Percentiles rank a stretch among this genome's conserved stretches.
Evolutionary conservation across 2,888 invertebrate species (phyloP).

Genomic region (Epiblema foenella): DNA sequence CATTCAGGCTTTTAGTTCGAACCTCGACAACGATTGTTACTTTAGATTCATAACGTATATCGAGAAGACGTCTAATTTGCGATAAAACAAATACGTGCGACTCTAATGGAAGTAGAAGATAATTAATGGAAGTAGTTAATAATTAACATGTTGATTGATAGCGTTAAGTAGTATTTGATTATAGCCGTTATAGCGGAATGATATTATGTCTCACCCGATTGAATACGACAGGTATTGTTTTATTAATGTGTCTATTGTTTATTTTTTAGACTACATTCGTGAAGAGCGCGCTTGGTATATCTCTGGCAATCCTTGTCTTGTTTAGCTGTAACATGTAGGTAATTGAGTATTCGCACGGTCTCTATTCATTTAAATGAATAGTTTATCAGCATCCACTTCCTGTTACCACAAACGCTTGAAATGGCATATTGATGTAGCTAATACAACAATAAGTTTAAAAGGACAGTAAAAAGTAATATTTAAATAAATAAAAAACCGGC

Average conservation of each 20-base stretch:
- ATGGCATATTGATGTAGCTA: not conserved
- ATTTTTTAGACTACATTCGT: not conserved
- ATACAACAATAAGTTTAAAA: not conserved
- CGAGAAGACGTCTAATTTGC: conserved; percentile 56
- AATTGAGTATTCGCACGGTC: not conserved
- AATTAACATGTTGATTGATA: conserved; percentile 24
- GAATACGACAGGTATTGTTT: not conserved
- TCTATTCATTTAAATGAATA: not conserved
- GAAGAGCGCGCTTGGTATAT: not conserved
- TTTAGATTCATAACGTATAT: conserved; percentile 68
- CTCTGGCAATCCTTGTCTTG: not conserved
- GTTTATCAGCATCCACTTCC: too few relatives aligned
- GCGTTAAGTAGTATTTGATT: conserved; percentile 27
- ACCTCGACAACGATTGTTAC: conserved; percentile 78
- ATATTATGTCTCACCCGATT: not conserved
- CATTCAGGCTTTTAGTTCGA: conserved; percentile 81
- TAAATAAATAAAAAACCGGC: too few relatives aligned
- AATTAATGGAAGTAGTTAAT: conserved; percentile 22
- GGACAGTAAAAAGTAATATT: too few relatives aligned
- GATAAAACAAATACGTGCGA: conserved; percentile 28
- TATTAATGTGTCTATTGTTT: conserved; percentile 1
- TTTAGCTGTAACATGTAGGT: not conserved
- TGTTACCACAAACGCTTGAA: not conserved
- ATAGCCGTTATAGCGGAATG: conserved; percentile 22
- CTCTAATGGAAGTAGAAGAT: conserved; percentile 25